A percentile compares a stretch with the other conserved stretches of the same genome.
Conservation (phyloP, 2,888 invertebrate genomes). For the Megaustenia siamemsis region DNA sequence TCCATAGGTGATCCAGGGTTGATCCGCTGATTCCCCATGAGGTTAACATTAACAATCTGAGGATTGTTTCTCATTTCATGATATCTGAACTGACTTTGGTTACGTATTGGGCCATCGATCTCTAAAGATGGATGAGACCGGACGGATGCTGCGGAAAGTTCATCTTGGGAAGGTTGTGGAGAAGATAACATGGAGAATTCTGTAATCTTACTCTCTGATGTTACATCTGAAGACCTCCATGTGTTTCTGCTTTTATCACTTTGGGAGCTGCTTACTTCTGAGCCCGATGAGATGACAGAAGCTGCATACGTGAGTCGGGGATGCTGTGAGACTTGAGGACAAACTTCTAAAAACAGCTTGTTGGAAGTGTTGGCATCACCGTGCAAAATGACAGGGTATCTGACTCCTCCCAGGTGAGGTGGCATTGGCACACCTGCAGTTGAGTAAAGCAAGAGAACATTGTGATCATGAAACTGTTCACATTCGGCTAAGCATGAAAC, state of each 20-base stretch:
- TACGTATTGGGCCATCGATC: constrained; percentile 23
- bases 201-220: neutral
- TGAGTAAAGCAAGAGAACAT: neutral
- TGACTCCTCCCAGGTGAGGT: neutral
- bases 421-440: neutral
- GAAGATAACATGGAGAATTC: neutral
- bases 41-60: too few relatives aligned
- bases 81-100: neutral
- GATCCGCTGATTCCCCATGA: too few relatives aligned
- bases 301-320: neutral
- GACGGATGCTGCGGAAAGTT: neutral
- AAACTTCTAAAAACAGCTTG: constrained; percentile 1
- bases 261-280: neutral
- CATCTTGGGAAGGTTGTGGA: neutral
- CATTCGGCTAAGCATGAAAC: too few relatives aligned
- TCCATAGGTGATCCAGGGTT: neutral
- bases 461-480: too few relatives aligned
- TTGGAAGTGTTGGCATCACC: neutral
- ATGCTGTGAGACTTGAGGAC: neutral
- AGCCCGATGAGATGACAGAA: neutral
- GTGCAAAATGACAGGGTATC: constrained; percentile 29
- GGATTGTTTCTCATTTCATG: neutral
- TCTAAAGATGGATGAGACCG: constrained; percentile 7
- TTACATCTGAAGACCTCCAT: neutral
- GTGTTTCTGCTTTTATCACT: neutral